These are phyloP conservation scores for Trissolcus basalis DNA, from an alignment of 1,140 invertebrate species.

Conservation along the genomic window DNA sequence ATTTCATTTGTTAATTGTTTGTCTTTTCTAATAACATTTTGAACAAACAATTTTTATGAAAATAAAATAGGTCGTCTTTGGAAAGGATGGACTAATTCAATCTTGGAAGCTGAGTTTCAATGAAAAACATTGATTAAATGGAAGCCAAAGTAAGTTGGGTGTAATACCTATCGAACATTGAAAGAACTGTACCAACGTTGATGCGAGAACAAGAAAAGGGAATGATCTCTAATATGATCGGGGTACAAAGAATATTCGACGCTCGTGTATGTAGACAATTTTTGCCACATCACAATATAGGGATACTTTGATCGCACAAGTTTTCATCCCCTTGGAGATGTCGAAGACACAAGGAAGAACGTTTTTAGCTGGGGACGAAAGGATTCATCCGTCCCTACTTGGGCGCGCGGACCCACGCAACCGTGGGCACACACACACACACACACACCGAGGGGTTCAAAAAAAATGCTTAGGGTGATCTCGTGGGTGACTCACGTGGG, in stretches of 20 bases:
- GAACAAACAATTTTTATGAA: no score
- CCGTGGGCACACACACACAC: slow-evolving; percentile 61
- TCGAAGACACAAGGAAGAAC: slow-evolving; percentile 58
- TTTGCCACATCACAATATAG: slow-evolving; percentile 45
- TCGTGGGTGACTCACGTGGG: slow-evolving; percentile 70
- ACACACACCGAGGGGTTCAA: slow-evolving; percentile 63
- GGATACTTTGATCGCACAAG: slow-evolving; percentile 52
- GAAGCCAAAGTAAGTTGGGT: slow-evolving; percentile 26
- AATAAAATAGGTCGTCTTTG: no score
- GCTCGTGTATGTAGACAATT: slow-evolving; percentile 29
- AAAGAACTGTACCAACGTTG: not conserved
- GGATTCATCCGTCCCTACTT: slow-evolving; percentile 66
- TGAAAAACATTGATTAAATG: slow-evolving; percentile 35
- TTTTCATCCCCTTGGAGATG: slow-evolving; percentile 50
- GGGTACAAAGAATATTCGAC: slow-evolving; percentile 33
- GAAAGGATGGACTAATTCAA: no score
- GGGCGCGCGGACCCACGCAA: slow-evolving; percentile 60
- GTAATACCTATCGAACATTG: slow-evolving; percentile 6
- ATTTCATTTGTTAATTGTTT: no score
- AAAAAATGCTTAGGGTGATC: slow-evolving; percentile 70
- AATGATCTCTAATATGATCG: slow-evolving; percentile 37
- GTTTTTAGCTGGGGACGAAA: slow-evolving; percentile 59
- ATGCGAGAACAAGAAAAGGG: slow-evolving; percentile 16
- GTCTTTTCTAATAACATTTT: no score
- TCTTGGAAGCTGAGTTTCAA: no score